phyloP scores from a whole-genome alignment of 2,113 vertebrate genomes.

The Crotalus helleri region DNA sequence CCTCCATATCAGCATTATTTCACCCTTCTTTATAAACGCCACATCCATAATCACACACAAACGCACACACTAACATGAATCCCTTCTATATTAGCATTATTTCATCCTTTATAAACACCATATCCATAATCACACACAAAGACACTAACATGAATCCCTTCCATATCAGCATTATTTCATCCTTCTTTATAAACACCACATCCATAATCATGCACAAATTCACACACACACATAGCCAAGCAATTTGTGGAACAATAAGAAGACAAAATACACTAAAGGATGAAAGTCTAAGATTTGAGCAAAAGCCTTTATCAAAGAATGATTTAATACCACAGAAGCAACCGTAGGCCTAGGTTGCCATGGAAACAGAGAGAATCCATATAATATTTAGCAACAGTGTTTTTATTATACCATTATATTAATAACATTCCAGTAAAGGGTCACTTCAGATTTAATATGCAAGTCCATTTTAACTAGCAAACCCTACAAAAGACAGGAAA shows the following conservation, averaged over 20 bases:
- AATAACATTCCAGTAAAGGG: slow-evolving; percentile 19
- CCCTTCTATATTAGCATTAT: slow-evolving; percentile 1
- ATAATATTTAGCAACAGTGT: slow-evolving; percentile 60
- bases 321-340: slow-evolving; percentile 51
- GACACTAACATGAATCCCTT: not conserved
- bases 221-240: not conserved
- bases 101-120: not conserved
- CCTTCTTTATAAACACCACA: not conserved
- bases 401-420: slow-evolving; percentile 49
- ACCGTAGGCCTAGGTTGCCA: slow-evolving; percentile 44
- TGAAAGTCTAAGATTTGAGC: slow-evolving; percentile 38
- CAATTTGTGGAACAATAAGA: not conserved
- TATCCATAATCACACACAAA: not conserved
- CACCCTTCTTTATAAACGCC: not conserved
- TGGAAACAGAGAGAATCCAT: slow-evolving; percentile 62
- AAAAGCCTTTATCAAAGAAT: slow-evolving; percentile 55
- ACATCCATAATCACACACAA: not conserved
- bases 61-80: not conserved
- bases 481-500: slow-evolving; percentile 20
- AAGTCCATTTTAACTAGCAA: slow-evolving; percentile 38
- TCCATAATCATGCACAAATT: not conserved
- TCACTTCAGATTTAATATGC: slow-evolving; percentile 51
- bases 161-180: not conserved
- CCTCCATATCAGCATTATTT: not conserved
- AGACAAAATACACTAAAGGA: not conserved